Evolutionary conservation across 2,113 vertebrate species (phyloP).

Genomic region (Eubucco bourcierii): DNA sequence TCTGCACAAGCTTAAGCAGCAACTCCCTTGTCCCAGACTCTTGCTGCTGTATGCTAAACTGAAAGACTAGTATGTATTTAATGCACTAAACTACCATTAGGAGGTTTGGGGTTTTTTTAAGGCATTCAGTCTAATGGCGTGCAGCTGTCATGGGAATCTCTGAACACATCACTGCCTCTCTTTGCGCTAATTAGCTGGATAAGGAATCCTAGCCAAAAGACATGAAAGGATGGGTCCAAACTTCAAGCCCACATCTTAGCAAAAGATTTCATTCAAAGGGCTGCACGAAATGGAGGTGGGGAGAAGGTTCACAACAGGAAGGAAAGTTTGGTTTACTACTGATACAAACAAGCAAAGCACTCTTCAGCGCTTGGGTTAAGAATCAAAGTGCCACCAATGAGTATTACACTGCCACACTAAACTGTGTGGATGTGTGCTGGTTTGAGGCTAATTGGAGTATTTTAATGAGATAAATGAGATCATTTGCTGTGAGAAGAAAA

Average conservation of each 20-base stretch:
- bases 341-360: not conserved
- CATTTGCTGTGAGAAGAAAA: too few relatives aligned
- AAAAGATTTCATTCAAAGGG: slow-evolving; percentile 10
- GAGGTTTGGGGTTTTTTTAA: not conserved
- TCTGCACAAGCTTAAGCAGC: not conserved
- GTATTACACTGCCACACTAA: not conserved
- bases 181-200: slow-evolving; percentile 46
- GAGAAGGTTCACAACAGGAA: not conserved
- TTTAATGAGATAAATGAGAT: too few relatives aligned
- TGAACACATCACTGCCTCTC: slow-evolving; percentile 26
- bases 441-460: too few relatives aligned
- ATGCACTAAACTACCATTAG: not conserved
- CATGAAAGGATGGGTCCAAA: slow-evolving; percentile 28
- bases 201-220: slow-evolving; percentile 36
- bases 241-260: slow-evolving; percentile 37
- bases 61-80: slow-evolving; percentile 28
- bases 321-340: slow-evolving; percentile 1
- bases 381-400: not conserved
- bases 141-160: slow-evolving; percentile 51
- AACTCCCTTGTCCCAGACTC: not conserved
- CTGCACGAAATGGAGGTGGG: not conserved
- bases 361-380: accelerated
- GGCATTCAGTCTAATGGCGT: slow-evolving; percentile 25
- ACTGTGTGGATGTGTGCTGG: not conserved
- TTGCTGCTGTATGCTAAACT: not conserved